Conservation (phyloP, 2,113 vertebrate species). For the Cairina moschata region DNA sequence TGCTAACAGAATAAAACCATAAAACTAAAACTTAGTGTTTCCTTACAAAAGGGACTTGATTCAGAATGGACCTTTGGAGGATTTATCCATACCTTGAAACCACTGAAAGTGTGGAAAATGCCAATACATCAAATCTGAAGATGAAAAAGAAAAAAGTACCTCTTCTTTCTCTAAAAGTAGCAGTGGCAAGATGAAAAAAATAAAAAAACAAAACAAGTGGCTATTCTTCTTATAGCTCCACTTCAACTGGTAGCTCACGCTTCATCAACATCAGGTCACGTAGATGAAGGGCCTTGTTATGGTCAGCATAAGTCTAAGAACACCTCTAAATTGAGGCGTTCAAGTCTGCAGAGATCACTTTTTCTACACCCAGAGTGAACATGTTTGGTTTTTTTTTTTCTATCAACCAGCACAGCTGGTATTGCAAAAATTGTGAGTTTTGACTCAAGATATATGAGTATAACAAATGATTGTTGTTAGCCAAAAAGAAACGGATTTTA, state of each 20-base stretch:
- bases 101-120: not conserved
- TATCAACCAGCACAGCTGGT: not conserved
- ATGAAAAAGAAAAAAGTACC: not conserved
- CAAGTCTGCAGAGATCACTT: not conserved
- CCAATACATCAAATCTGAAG: not conserved
- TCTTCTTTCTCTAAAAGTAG: not conserved
- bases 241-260: not conserved
- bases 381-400: not conserved
- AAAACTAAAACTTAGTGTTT: not conserved
- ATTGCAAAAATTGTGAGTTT: too few relatives aligned
- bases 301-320: not conserved
- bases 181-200: too few relatives aligned
- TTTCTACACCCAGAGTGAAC: not conserved
- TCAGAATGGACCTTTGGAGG: not conserved
- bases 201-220: not conserved
- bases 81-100: not conserved
- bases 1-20: not conserved
- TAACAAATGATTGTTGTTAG: too few relatives aligned
- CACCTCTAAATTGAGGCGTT: not conserved
- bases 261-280: not conserved
- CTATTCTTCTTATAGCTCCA: not conserved
- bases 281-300: not conserved
- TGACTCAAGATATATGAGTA: not conserved
- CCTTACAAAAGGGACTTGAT: not conserved
- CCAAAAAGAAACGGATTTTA: not conserved